phyloP scores from a whole-genome alignment of 1,140 invertebrate genomes.

The Medauroidea extradentata region DNA sequence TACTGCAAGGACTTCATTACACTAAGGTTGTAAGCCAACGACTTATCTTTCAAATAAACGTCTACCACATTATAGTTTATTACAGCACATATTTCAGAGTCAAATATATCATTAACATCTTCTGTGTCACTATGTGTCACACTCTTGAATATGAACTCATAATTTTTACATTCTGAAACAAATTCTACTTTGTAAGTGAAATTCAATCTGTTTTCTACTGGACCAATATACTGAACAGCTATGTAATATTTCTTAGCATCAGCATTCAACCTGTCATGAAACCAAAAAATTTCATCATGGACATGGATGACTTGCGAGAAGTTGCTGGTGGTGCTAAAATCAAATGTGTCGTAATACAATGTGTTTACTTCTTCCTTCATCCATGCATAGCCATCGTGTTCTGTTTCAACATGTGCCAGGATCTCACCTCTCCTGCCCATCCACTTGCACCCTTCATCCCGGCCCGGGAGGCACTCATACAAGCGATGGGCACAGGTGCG shows the following conservation, averaged over 20 bases:
- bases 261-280: slow-evolving; percentile 6
- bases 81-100: background rate
- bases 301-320: slow-evolving; percentile 11
- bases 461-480: slow-evolving; percentile 7
- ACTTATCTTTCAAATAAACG: too few species aligned
- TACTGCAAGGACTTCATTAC: too few species aligned
- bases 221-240: background rate
- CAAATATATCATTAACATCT: background rate
- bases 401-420: slow-evolving; percentile 8
- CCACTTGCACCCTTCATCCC: slow-evolving; percentile 15
- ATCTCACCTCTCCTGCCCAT: slow-evolving; percentile 9
- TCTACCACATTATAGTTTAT: too few species aligned
- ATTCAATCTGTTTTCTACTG: background rate
- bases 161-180: background rate
- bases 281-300: slow-evolving; percentile 16
- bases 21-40: too few species aligned
- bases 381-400: slow-evolving; percentile 8
- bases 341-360: background rate
- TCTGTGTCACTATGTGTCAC: background rate
- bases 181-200: background rate
- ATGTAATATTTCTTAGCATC: background rate
- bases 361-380: slow-evolving; percentile 4
- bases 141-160: background rate
- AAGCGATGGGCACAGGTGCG: slow-evolving; percentile 10
- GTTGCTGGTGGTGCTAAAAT: background rate